Evolutionary conservation across 2,113 vertebrate species (phyloP), one percentile per base, ranked within the genome.

Genomic region (Hiodon tergisus): DNA sequence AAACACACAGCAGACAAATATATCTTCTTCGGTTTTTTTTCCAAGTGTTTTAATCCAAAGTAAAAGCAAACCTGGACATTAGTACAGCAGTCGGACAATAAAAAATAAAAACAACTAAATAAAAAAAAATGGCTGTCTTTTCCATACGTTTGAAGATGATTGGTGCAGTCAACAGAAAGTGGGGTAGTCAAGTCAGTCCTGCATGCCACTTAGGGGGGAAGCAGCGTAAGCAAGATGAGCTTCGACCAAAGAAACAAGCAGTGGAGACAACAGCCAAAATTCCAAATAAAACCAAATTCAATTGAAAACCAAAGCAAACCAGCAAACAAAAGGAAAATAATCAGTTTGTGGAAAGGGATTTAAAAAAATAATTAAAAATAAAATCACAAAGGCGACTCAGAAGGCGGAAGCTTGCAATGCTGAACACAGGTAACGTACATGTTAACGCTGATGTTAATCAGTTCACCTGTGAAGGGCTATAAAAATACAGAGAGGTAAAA

Each of bases 41-140:
- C 82, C 78, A 77, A 78, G 78, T 84, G 81, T 89, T 94, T 95
- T 94, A 94, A 93, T 95, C 89, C 87, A 91, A 93, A 93, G 77
- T 87, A 86, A 83, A 90, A 92, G 89, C 91, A 93, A 89, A 90
- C 79, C 0, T 53, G 84, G 78, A 83, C 85, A 87, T 88, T 88
- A 88, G 83, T 89, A 92, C 71, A 86, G 88, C 90, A 87, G 86
- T 88, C 85, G 84, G 85, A 91, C 81, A 83, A 78, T 71, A 83
- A 74, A 73, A 77, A n/a, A 10, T 5, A 65, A 31, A 31, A 31
- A 31, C 31, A 31, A 31, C 31, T 31, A 31, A 31, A 31, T 31
- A 31, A 1, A 31, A 31, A 31, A 31, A 82, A 74, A 82, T 8
- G 69, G 78, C 68, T 84, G 83, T 78, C 76, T 52, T 79, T 82